These are phyloP conservation scores for Agrenia bidenticulata DNA, from an alignment of 2,888 invertebrate species.

Conservation along the genomic window DNA sequence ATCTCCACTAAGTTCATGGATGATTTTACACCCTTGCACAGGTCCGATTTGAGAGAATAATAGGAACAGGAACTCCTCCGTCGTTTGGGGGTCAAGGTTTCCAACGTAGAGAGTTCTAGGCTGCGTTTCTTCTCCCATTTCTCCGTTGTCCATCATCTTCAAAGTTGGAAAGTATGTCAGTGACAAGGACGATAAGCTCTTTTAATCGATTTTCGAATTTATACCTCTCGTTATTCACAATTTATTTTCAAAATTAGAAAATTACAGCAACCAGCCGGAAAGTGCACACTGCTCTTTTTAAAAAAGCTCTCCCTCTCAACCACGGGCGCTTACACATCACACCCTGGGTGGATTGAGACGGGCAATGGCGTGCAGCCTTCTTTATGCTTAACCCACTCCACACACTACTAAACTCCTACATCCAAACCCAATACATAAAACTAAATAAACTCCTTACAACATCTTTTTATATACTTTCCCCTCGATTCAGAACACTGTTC, in stretches of 20 bases:
- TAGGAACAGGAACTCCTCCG: conserved; percentile 90
- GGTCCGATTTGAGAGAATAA: conserved; percentile 96
- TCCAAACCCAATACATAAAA: no score
- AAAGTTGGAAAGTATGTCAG: neutral
- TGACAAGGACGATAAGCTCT: no score
- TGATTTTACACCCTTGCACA: conserved; percentile 97
- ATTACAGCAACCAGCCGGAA: neutral
- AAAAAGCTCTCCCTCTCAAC: neutral
- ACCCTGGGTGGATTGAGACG: neutral
- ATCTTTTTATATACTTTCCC: no score
- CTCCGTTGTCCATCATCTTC: conserved; percentile 14
- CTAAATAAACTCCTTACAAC: no score
- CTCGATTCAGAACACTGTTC: no score
- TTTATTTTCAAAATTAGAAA: no score
- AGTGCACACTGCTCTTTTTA: neutral
- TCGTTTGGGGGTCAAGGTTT: conserved; percentile 89
- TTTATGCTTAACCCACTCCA: neutral
- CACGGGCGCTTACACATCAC: neutral
- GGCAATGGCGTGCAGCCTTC: no score
- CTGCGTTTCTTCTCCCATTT: conserved; percentile 10
- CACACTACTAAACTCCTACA: neutral
- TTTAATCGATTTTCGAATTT: no score
- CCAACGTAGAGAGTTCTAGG: conserved; percentile 74
- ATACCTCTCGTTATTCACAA: no score
- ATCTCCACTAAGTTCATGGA: conserved; percentile 95